Base-by-base conservation (phyloP, 2,888 invertebrate species). In the Drosophila suboccidentalis region DNA sequence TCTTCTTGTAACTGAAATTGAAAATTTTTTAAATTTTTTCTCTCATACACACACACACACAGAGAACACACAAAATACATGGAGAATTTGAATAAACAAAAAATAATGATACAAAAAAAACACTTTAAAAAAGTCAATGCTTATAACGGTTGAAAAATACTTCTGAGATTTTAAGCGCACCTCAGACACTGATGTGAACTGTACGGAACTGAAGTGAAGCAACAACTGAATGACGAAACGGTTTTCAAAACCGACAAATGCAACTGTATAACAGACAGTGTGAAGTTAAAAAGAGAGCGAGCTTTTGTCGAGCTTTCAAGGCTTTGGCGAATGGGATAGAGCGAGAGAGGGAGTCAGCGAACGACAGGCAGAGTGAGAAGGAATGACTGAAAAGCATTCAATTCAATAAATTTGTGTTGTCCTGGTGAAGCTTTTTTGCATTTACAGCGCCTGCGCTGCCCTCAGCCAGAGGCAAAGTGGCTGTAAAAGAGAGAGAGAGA, bases 161-260 rank as follows among this genome's bases (percentile, higher is more conserved):
- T 46, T 55, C 11, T 10, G 36, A 47, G 32, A 61, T 36, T 55
- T 36, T 47, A n/a, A 44, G 60, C 63, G 53, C 66, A 74, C 44
- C 59, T 65, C 63, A 63, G 53, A 10, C 22, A 36, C 34, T 54
- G 44, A 44, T 38, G 38, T 69, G 54, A 86, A 88, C 89, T 88
- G 83, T 70, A 78, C 71, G 50, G 76, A 78, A 80, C 87, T 83
- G 81, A 83, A 57, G 89, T 84, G 87, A 88, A 88, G 84, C 84
- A 84, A 88, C 89, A 84, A 84, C 87, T 84, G 89, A 86, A 60
- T 67, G 70, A 55, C 50, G 68, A 67, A 64, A 63, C 26, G 10
- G 26, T 43, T 63, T 75, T 62, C 61, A 66, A 82, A 85, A 85
- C 79, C 76, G 79, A 74, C 70, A 75, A 70, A 50, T 78, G 71